Evolutionary conservation across 2,113 vertebrate species (phyloP).

Genomic region (Sphaerodactylus townsendi): DNA sequence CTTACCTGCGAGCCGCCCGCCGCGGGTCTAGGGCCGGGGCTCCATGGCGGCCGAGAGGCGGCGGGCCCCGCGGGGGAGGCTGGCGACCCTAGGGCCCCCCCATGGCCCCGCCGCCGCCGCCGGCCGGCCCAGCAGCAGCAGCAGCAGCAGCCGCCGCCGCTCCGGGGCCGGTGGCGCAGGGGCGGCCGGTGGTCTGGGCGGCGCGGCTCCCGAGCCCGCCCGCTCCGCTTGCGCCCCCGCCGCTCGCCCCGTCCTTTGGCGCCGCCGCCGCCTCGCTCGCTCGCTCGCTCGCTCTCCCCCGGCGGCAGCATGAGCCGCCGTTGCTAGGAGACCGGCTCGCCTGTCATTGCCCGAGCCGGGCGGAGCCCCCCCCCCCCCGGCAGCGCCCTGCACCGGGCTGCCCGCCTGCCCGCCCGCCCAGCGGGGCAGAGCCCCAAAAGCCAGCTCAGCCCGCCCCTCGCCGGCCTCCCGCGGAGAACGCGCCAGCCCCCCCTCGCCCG

Average conservation of each 20-base stretch:
- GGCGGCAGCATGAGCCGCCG: neutral
- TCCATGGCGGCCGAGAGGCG: no score
- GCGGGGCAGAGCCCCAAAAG: no score
- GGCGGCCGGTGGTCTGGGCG: neutral
- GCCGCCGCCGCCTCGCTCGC: no score
- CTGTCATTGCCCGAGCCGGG: neutral
- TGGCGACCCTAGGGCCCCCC: no score
- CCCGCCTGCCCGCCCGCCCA: no score
- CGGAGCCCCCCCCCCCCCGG: no score
- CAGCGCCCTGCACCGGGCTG: no score
- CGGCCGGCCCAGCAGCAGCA: no score
- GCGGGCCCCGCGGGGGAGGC: no score
- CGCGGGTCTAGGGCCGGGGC: no score
- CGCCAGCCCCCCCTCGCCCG: neutral
- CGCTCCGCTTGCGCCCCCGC: neutral
- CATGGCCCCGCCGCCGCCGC: neutral
- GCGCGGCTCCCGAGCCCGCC: neutral
- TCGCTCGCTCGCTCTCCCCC: neutral
- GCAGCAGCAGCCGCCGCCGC: neutral
- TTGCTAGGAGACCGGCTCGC: slow-evolving; percentile 14
- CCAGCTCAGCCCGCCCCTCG: no score
- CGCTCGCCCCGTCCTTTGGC: neutral
- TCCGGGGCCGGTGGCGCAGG: neutral
- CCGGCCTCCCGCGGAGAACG: no score
- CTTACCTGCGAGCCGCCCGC: neutral